Evolutionary conservation across 2,888 invertebrate species (phyloP).

Genomic region (Stratiomys singularior): DNA sequence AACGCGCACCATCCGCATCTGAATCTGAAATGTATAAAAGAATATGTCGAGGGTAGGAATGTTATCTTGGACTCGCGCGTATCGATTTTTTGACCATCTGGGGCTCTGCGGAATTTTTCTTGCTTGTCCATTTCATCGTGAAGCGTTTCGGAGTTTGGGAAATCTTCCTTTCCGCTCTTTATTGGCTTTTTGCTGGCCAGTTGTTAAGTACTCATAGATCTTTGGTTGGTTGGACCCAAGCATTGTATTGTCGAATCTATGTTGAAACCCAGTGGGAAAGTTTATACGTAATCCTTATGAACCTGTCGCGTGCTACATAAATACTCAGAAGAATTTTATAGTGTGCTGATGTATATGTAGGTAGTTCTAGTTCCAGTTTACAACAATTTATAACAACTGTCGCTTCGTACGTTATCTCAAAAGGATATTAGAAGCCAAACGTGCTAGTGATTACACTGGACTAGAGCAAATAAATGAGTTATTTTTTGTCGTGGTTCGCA

Average conservation of each 20-base stretch:
- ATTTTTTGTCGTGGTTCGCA: too few relatives aligned
- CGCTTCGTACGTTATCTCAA: too few relatives aligned
- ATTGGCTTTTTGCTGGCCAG: background rate
- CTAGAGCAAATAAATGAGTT: too few relatives aligned
- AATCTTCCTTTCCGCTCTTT: constrained; percentile 16
- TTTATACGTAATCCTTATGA: too few relatives aligned
- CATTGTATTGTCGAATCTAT: background rate
- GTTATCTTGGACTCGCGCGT: constrained; percentile 50
- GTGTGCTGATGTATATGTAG: too few relatives aligned
- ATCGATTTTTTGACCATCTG: constrained; percentile 53
- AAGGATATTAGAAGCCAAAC: too few relatives aligned
- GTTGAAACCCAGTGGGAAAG: background rate
- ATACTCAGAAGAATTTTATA: too few relatives aligned
- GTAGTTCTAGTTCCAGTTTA: too few relatives aligned
- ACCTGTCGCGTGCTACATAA: too few relatives aligned
- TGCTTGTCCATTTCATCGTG: constrained; percentile 24
- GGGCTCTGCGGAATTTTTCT: constrained; percentile 53
- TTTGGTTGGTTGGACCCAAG: background rate
- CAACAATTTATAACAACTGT: too few relatives aligned
- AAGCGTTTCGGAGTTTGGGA: constrained; percentile 19
- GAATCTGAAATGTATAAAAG: constrained; percentile 28
- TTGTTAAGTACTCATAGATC: background rate
- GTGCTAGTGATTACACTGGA: too few relatives aligned
- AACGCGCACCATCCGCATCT: background rate
- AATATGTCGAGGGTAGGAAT: constrained; percentile 48